Conservation (phyloP, 2,888 invertebrate genomes). For the Aethes cnicana region DNA sequence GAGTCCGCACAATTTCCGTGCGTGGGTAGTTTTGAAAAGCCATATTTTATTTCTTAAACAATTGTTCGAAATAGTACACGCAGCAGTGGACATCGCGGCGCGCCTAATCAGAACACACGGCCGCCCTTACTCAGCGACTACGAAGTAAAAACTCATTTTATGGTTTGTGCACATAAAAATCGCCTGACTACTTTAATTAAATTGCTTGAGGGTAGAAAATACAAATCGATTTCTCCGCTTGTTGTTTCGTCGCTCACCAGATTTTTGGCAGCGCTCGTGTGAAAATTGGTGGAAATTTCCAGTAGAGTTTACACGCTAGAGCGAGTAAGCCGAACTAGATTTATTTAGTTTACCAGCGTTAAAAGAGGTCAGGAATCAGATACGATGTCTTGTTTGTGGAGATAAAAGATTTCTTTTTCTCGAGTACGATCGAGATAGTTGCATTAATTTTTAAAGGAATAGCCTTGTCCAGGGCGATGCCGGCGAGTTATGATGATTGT, state of each 20-base stretch:
- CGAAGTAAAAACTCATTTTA: constrained; percentile 58
- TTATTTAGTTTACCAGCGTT: neutral
- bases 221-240: constrained; percentile 15
- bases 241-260: constrained; percentile 1
- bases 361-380: constrained; percentile 7
- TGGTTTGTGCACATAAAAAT: constrained; percentile 53
- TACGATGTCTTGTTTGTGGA: neutral
- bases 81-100: constrained; percentile 47
- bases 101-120: constrained; percentile 50
- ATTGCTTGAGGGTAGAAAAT: constrained; percentile 38
- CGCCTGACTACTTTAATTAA: constrained; percentile 45
- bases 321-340: neutral
- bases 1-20: too few species aligned
- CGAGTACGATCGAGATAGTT: constrained; percentile 21
- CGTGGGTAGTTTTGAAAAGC: too few species aligned
- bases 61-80: constrained; percentile 40
- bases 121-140: constrained; percentile 39
- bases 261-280: constrained; percentile 10
- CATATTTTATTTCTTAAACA: constrained; percentile 8
- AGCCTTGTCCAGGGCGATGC: constrained; percentile 46
- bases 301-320: neutral
- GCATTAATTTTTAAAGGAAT: constrained; percentile 68
- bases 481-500: constrained; percentile 76
- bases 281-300: constrained; percentile 6
- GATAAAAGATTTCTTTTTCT: constrained; percentile 20